These are phyloP conservation scores for Lacanobia oleracea DNA, from an alignment of 2,888 invertebrate genomes.

Conservation along the genomic window DNA sequence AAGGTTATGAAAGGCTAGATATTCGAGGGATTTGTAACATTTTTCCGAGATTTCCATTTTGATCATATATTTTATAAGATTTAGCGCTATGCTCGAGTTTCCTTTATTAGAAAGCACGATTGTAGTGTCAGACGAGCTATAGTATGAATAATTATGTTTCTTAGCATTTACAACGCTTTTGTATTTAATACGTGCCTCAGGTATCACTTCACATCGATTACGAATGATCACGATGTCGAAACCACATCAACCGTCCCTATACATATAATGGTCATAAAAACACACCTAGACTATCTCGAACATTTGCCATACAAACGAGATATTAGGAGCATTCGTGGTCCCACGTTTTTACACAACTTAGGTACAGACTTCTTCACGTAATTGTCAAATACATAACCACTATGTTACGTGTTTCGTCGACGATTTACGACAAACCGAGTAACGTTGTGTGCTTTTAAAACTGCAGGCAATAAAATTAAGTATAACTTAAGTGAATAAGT, in stretches of 20 bases:
- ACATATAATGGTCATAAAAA: slow-evolving; percentile 32
- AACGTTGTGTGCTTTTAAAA: slow-evolving; percentile 22
- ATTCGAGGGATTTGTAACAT: neutral
- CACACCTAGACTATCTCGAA: slow-evolving; percentile 31
- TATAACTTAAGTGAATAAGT: slow-evolving; percentile 13
- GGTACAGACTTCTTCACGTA: slow-evolving; percentile 46
- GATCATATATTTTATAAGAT: neutral
- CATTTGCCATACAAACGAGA: slow-evolving; percentile 35
- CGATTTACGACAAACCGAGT: slow-evolving; percentile 24
- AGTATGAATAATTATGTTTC: slow-evolving; percentile 11
- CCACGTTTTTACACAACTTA: slow-evolving; percentile 50
- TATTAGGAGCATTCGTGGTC: slow-evolving; percentile 43
- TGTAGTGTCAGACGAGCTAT: neutral
- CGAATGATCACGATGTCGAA: slow-evolving; percentile 29
- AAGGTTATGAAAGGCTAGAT: neutral
- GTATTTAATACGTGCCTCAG: slow-evolving; percentile 41
- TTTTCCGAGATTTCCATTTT: slow-evolving; percentile 12
- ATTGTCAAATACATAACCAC: slow-evolving; percentile 57
- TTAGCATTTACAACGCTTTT: slow-evolving; percentile 22
- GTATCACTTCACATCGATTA: slow-evolving; percentile 31
- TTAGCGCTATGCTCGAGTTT: neutral
- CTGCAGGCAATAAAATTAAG: slow-evolving; percentile 25
- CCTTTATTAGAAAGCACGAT: neutral
- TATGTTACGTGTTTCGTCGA: slow-evolving; percentile 45
- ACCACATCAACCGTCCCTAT: slow-evolving; percentile 7